These are phyloP conservation scores for Bombus impatiens DNA, from an alignment of 1,140 invertebrate species.

Conservation along the genomic window DNA sequence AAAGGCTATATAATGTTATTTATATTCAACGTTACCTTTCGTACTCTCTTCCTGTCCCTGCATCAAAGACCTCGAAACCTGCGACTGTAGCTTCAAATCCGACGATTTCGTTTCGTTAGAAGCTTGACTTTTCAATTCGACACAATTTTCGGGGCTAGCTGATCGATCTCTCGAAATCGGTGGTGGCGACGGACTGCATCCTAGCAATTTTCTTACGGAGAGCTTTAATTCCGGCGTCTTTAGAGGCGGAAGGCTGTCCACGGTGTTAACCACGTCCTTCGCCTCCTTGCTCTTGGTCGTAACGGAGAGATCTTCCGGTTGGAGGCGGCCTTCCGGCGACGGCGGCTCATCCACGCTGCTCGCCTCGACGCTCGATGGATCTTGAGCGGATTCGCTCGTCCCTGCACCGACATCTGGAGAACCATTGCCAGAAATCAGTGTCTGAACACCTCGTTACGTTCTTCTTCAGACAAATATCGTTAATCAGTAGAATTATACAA, in stretches of 20 bases:
- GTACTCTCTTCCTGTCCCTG: conserved; percentile 58
- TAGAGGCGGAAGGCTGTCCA: conserved; percentile 50
- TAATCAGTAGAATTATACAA: too few relatives aligned
- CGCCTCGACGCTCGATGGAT: conserved; percentile 43
- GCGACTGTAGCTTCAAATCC: conserved; percentile 52
- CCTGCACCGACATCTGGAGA: conserved; percentile 70
- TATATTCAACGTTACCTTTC: conserved; percentile 52
- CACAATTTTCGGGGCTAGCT: conserved; percentile 65
- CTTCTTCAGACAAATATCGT: neutral
- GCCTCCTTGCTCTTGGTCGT: conserved; percentile 69
- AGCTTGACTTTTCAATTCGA: conserved; percentile 61
- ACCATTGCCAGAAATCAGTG: conserved; percentile 28
- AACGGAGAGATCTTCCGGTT: conserved; percentile 76
- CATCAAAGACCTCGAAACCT: conserved; percentile 56
- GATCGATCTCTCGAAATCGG: conserved; percentile 66
- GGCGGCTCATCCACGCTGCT: conserved; percentile 58
- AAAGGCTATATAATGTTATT: too few relatives aligned
- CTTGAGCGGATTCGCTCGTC: conserved; percentile 55
- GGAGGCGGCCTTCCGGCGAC: conserved; percentile 74
- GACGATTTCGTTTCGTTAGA: conserved; percentile 52
- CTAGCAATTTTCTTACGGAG: conserved; percentile 76
- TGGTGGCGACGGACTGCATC: conserved; percentile 75
- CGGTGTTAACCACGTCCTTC: conserved; percentile 37
- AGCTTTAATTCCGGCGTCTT: conserved; percentile 77
- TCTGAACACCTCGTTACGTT: too few relatives aligned